Evolutionary conservation across 2,888 invertebrate species (phyloP), one percentile per base, ranked within the genome.

Genomic region (Phaedon cochleariae): DNA sequence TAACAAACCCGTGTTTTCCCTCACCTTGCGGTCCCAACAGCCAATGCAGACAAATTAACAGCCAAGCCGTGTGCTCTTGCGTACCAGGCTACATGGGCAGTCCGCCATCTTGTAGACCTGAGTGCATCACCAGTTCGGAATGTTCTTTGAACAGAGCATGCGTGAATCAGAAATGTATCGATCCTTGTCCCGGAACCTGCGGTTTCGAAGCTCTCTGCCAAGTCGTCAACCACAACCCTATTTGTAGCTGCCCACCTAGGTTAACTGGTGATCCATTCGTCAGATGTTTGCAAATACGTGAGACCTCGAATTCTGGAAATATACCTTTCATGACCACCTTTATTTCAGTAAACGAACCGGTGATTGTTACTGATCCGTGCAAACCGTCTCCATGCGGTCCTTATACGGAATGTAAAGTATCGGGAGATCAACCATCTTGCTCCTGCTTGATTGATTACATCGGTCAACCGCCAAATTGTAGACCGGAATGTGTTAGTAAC

Each of bases 401-500:
- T 4, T 89, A 89, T 75, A 89, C 81, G 72, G 84, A 81, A 76
- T 94, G 93, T 77, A 88, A 88, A 79, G 87, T 88, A 69, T 84
- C 87, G n/a, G 89, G 88, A 48, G 90, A 88, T 41, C 84, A 88
- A 46, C 91, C 92, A 0, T 89, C 91, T 4, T 94, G 94, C 77
- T 90, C 92, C 3, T 94, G 94, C 75, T 83, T 90, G 22, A 84
- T 86, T 54, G 88, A 88, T 69, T 93, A 89, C 81, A 85, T 87
- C 53, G 90, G 90, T 26, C 86, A 87, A n/a, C 92, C 94, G 29
- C 92, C 93, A 3, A 88, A 88, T 69, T 94, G 94, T 79, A 86
- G 90, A 69, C 92, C 92, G 0, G 92, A 93, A 81, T 93, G 93
- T 79, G 86, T 89, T 10, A 86, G 87, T 60, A 92, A 93, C 77